These are phyloP conservation scores for Drosophila subquinaria DNA, from an alignment of 2,888 invertebrate species.

Conservation along the genomic window DNA sequence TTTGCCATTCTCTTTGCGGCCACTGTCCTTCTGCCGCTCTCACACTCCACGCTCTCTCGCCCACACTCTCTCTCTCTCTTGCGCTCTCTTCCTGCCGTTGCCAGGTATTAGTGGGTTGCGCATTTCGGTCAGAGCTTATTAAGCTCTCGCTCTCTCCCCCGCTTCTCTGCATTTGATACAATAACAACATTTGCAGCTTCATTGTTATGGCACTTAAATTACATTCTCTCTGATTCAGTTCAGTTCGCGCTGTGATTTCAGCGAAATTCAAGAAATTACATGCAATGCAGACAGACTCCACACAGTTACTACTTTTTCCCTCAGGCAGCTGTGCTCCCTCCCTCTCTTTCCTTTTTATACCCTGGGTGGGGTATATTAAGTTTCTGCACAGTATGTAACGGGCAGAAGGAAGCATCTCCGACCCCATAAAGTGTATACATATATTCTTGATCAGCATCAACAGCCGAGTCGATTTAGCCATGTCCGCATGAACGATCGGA, in stretches of 20 bases:
- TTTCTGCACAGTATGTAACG: no score
- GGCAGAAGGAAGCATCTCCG: no score
- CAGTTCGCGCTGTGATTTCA: slow-evolving; percentile 52
- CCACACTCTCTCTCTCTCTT: background rate
- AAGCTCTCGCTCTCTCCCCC: slow-evolving; percentile 21
- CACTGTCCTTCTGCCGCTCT: slow-evolving; percentile 12
- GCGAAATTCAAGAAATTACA: slow-evolving; percentile 47
- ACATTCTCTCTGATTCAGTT: slow-evolving; percentile 46
- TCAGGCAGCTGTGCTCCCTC: slow-evolving; percentile 15
- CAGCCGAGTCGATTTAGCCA: no score
- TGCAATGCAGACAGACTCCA: slow-evolving; percentile 17
- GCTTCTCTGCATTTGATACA: slow-evolving; percentile 40
- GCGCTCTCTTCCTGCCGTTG: background rate
- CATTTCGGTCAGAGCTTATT: slow-evolving; percentile 48
- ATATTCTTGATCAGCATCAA: no score
- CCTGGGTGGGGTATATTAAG: no score
- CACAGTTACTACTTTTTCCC: slow-evolving; percentile 23
- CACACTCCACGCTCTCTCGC: background rate
- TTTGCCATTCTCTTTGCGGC: slow-evolving; percentile 65
- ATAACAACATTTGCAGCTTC: slow-evolving; percentile 52
- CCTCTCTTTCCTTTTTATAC: background rate
- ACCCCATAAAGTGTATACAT: no score
- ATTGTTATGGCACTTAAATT: slow-evolving; percentile 65
- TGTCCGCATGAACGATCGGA: no score
- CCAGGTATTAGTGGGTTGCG: slow-evolving; percentile 47